Evolutionary conservation across 2,113 vertebrate genomes (phyloP), one percentile per base, ranked within the genome.

Genomic region (Melanocharis versteri): DNA sequence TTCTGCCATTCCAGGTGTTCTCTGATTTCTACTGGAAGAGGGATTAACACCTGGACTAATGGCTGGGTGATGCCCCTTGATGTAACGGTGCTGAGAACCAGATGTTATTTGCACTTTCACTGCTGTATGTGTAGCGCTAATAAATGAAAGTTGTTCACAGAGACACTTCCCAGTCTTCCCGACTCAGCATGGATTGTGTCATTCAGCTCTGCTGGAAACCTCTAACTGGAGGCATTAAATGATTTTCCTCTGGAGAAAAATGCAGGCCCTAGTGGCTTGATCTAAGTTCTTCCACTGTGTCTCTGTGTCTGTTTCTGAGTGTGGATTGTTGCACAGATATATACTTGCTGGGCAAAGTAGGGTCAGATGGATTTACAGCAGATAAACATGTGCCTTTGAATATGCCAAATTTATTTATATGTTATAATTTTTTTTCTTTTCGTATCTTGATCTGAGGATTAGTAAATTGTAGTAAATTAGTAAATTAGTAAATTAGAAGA

Each of bases 21-120:
- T 87, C 71, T 69, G 73, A 87, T 89, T 94, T 94, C 81, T 87
- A 30, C 69, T 85, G 81, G 81, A 85, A 85, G 66, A 53, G 20
- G 35, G 57, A 84, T 96, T 94, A 89, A 79, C 4, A 3, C 70
- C 73, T 91, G 77, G 53, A 53, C 75, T 87, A 76, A 71, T 68
- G 33, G 4, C 33, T 79, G 57, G 28, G 73, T 83, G 37, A 66
- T 91, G 75, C 83, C 91, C 80, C 61, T 82, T 91, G 54, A 71
- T 91, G 84, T 60, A 87, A 83, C 3, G 9, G 50, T 91, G 54
- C 57, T 85, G 87, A 91, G 70, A 93, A 79, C 53, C 93, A 90
- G 81, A 94, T 93, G 81, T 56, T 82, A 64, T 82, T 39, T 82
- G 61, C 54, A 65, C 57, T 83, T 89, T 65, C 23, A 65, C 5